Evolutionary conservation across 2,113 vertebrate species (phyloP).

Genomic region (Haemorhous mexicanus): DNA sequence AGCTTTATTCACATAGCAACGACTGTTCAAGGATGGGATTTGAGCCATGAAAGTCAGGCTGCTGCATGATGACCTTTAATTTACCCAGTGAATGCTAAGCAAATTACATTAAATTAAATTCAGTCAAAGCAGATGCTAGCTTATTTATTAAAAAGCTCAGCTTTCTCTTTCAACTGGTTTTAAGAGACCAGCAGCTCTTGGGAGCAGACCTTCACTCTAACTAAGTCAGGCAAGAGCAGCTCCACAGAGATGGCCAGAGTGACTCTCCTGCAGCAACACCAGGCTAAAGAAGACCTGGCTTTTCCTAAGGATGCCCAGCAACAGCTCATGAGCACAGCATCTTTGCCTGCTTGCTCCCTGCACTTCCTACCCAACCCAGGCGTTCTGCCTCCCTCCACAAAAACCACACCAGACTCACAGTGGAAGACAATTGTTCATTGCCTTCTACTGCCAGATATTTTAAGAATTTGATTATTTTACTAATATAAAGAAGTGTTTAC

Average conservation of each 20-base stretch:
- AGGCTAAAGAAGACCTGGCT: background rate
- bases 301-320: background rate
- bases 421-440: background rate
- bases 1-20: background rate
- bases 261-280: background rate
- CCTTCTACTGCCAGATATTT: background rate
- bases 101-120: conserved; percentile 58
- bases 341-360: background rate
- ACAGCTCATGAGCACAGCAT: background rate
- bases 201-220: background rate
- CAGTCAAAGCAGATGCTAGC: conserved; percentile 29
- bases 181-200: background rate
- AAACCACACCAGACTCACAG: fast-evolving
- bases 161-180: conserved; percentile 14
- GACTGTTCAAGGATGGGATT: background rate
- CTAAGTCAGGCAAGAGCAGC: background rate
- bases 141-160: conserved; percentile 54
- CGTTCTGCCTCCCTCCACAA: background rate
- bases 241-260: background rate
- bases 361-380: background rate
- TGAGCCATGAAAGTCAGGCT: conserved; percentile 17
- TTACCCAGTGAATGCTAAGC: conserved; percentile 36
- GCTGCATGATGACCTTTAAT: conserved; percentile 21
- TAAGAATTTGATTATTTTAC: background rate
- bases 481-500: background rate